phyloP scores from a whole-genome alignment of 2,113 vertebrate species.

The Taurulus bubalis region DNA sequence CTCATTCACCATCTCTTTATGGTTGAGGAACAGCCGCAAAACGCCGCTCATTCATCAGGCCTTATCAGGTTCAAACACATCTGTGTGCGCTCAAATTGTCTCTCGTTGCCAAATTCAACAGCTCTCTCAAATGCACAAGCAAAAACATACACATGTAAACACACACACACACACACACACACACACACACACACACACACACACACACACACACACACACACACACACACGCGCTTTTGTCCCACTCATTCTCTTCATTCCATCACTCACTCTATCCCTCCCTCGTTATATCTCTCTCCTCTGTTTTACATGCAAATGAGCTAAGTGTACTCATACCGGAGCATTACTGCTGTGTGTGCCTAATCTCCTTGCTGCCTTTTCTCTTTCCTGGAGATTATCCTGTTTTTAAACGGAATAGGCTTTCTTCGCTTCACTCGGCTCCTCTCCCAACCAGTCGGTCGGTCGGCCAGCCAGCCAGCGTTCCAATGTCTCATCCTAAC shows the following conservation, averaged over 20 bases:
- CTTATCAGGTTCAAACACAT: conserved; percentile 83
- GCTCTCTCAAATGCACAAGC: conserved; percentile 53
- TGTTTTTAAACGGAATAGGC: conserved; percentile 72
- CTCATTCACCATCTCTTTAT: conserved; percentile 71
- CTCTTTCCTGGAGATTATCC: conserved; percentile 80
- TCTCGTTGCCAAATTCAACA: conserved; percentile 63
- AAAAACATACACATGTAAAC: conserved; percentile 44
- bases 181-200: conserved; percentile 10
- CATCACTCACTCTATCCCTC: conserved; percentile 61
- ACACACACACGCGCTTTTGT: conserved; percentile 52
- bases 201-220: conserved; percentile 39
- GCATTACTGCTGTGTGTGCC: conserved; percentile 75
- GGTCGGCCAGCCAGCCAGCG: conserved; percentile 26
- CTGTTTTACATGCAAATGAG: conserved; percentile 83
- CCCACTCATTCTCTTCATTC: conserved; percentile 65
- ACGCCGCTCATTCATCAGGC: conserved; percentile 76
- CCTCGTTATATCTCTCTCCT: conserved; percentile 65
- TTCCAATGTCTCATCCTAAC: conserved; percentile 60
- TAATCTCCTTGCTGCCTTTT: conserved; percentile 81
- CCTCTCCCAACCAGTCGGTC: conserved; percentile 44
- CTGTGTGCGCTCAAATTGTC: conserved; percentile 62
- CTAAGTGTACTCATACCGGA: conserved; percentile 72
- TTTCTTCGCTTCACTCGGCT: conserved; percentile 61
- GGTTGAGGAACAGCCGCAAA: conserved; percentile 62
- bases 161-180: conserved; percentile 12